phyloP scores from a whole-genome alignment of 2,113 vertebrate genomes.

The Corythoichthys haematopterus region DNA sequence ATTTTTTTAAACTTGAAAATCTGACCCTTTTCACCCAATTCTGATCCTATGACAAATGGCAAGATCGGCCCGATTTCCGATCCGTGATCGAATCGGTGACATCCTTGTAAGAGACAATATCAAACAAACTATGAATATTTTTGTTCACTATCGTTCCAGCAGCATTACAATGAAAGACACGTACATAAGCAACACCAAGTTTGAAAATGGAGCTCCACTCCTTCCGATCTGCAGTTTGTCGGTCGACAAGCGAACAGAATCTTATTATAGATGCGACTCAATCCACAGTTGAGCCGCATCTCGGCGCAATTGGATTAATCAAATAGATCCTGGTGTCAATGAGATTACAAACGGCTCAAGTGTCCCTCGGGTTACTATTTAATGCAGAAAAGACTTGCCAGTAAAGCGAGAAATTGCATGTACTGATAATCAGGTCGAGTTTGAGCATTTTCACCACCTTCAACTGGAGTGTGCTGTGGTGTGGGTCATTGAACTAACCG shows the following conservation, averaged over 20 bases:
- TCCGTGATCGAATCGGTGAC: neutral
- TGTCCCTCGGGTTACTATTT: conserved; percentile 19
- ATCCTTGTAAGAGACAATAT: neutral
- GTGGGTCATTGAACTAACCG: too few relatives aligned
- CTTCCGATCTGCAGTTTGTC: neutral
- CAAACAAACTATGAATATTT: neutral
- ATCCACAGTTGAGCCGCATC: conserved; percentile 14
- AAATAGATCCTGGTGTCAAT: conserved; percentile 52
- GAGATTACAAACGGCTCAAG: conserved; percentile 58
- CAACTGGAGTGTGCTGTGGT: too few relatives aligned
- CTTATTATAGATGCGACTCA: conserved; percentile 2
- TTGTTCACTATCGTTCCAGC: neutral
- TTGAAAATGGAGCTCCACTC: neutral
- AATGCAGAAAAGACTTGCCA: neutral
- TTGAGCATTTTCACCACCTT: neutral
- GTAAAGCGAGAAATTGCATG: neutral
- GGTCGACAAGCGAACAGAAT: neutral
- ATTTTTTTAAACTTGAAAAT: too few relatives aligned
- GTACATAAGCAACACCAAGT: neutral
- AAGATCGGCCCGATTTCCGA: too few relatives aligned
- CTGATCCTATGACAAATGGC: too few relatives aligned
- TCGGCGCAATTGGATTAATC: conserved; percentile 64
- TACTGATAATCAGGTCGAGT: neutral
- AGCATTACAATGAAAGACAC: neutral
- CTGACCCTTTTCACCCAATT: too few relatives aligned